Evolutionary conservation across 2,888 invertebrate species (phyloP), one percentile per base, ranked within the genome.

Genomic region (Biston betularia): DNA sequence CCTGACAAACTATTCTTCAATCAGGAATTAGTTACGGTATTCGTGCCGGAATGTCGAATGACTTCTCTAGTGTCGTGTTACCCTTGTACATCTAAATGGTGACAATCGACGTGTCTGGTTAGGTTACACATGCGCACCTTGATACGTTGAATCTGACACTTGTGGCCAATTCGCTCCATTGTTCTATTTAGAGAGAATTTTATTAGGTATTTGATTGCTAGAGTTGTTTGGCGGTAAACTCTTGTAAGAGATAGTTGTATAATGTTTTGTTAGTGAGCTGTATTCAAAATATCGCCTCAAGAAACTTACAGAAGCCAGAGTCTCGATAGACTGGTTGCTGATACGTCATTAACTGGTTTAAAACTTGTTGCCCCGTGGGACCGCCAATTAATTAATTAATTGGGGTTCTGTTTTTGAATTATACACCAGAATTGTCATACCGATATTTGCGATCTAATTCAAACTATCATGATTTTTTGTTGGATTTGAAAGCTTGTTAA

Each of bases 41-140:
- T 14, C 8, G 45, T 45, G n/a, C 1, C n/a, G 44, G 44, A 12
- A 46, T 49, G 49, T 34, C 34, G n/a, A 33, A 10, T 33, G 24
- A 1, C 33, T 12, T 11, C 24, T 48, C 33, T 6, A 24, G 33
- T 33, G 48, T 33, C 24, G n/a, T 15, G 15, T 11, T 14, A n/a
- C n/a, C 12, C 50, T n/a, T n/a, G 50, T 24, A 7, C 33, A n/a
- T 50, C n/a, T 50, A 34, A 50, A 12, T 50, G 50, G 50, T 6
- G 34, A 34, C 50, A 33, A 50, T 50, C 34, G 33, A 12, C 49
- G n/a, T 34, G 7, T 34, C 34, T 50, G 50, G 34, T 50, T 50
- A 50, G n/a, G 34, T 50, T 50, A 50, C 50, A 50, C n/a, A 34
- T 9, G 12, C 50, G 34, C 50, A n/a, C 34, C 50, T 34, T 11